A percentile compares a stretch with the other conserved stretches of the same genome.
These are phyloP conservation scores for Bufotes viridis DNA, from an alignment of 2,797 vertebrate species.

Conservation along the genomic window DNA sequence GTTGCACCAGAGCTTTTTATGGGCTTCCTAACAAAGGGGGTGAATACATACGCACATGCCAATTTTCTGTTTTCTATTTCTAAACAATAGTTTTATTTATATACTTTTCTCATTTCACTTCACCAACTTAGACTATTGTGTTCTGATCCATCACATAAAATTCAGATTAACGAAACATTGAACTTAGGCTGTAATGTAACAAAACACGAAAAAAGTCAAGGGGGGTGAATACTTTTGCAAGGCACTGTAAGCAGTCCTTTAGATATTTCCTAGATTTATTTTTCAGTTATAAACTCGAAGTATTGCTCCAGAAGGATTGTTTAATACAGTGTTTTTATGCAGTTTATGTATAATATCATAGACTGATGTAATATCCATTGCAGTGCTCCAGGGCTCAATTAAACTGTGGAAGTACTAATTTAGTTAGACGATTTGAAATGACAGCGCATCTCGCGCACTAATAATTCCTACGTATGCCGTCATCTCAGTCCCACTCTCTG, in stretches of 20 bases:
- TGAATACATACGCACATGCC: no score
- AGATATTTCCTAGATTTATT: not conserved
- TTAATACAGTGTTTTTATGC: not conserved
- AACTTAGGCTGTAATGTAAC: no score
- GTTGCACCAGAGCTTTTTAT: no score
- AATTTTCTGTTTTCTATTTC: no score
- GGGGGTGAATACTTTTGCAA: no score
- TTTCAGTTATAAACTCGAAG: not conserved
- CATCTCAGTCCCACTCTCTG: constrained; percentile 49
- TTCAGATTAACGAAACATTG: no score
- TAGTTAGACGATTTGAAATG: constrained; percentile 47
- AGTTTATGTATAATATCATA: constrained; percentile 20
- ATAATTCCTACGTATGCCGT: constrained; percentile 7
- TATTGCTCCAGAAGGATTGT: not conserved
- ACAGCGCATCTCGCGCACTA: constrained; percentile 17
- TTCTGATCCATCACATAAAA: no score
- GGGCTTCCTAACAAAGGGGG: no score
- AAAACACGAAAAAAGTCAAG: no score
- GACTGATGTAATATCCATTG: not conserved
- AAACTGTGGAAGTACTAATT: constrained; percentile 55
- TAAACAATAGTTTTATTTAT: no score
- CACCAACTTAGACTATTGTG: no score
- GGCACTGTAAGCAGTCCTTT: not conserved
- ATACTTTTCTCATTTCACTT: no score
- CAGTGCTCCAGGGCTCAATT: constrained; percentile 47